phyloP scores from a whole-genome alignment of 2,113 vertebrate genomes.

The Diphyllodes magnificus region DNA sequence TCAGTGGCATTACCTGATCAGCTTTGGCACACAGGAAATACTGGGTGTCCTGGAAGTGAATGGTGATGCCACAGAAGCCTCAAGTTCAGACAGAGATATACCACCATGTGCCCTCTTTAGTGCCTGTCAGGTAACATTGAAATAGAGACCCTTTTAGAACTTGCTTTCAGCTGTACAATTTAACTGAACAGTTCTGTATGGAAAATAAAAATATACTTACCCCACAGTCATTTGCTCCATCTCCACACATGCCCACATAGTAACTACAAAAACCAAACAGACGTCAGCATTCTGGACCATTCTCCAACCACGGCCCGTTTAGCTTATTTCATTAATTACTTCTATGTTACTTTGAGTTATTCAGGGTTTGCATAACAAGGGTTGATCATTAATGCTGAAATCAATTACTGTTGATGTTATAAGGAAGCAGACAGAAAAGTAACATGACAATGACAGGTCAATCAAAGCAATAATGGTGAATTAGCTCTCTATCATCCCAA shows the following conservation, averaged over 20 bases:
- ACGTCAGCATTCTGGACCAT: neutral
- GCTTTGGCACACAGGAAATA: slow-evolving; percentile 96
- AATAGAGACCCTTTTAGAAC: neutral
- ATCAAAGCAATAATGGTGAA: neutral
- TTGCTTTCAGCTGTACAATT: neutral
- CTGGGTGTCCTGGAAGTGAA: slow-evolving; percentile 95
- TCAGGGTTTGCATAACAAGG: neutral
- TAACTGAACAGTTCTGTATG: neutral
- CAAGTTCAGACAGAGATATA: slow-evolving; percentile 95
- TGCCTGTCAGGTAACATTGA: slow-evolving; percentile 72
- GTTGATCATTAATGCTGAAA: neutral
- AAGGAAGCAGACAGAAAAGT: neutral
- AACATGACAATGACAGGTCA: neutral
- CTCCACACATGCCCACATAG: slow-evolving; percentile 97
- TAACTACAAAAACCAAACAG: slow-evolving; percentile 78
- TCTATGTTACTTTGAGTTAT: neutral
- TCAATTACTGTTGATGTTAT: neutral
- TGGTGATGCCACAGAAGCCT: slow-evolving; percentile 95
- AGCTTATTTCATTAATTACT: neutral
- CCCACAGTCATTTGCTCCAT: slow-evolving; percentile 97
- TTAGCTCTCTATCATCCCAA: neutral
- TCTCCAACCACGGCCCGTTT: neutral
- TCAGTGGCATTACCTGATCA: slow-evolving; percentile 84
- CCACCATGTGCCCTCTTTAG: slow-evolving; percentile 93
- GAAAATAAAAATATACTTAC: slow-evolving; percentile 74